These are phyloP conservation scores for Diarsia rubi DNA, from an alignment of 2,888 invertebrate species.

Conservation along the genomic window DNA sequence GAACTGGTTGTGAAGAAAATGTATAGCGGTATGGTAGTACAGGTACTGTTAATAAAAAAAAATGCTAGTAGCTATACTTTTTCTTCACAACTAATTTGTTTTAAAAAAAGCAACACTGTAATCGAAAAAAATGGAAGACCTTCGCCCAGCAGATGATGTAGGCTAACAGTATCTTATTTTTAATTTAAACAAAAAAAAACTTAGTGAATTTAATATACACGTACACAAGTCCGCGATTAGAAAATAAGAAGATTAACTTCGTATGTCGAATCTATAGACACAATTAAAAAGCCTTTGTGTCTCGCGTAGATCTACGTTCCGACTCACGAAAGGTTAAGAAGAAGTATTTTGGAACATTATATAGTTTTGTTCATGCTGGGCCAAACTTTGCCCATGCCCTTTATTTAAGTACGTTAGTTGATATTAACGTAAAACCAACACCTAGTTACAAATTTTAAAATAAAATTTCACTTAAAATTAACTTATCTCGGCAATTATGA, in stretches of 20 bases:
- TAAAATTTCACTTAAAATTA: conserved; percentile 10
- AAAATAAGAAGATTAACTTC: too few species aligned
- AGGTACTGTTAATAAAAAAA: too few species aligned
- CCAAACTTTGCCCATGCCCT: not conserved
- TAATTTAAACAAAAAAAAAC: not conserved
- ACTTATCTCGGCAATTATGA: conserved; percentile 44
- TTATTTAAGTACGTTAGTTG: not conserved
- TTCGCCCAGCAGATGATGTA: not conserved
- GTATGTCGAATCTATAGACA: too few species aligned
- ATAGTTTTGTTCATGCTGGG: not conserved
- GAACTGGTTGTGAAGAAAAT: too few species aligned
- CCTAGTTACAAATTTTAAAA: not conserved
- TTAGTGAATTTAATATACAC: conserved; percentile 12
- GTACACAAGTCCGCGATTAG: too few species aligned
- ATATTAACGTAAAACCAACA: conserved; percentile 7
- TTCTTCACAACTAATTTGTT: not conserved
- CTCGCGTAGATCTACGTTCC: too few species aligned
- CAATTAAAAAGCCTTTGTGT: too few species aligned
- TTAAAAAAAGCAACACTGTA: not conserved
- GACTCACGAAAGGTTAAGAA: too few species aligned
- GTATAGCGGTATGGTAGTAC: too few species aligned
- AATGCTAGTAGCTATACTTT: not conserved
- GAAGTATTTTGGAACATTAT: not conserved
- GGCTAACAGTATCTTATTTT: not conserved
- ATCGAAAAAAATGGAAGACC: not conserved